These are phyloP conservation scores for Sycophila sp. DNA, from an alignment of 1,140 invertebrate genomes.

Conservation along the genomic window DNA sequence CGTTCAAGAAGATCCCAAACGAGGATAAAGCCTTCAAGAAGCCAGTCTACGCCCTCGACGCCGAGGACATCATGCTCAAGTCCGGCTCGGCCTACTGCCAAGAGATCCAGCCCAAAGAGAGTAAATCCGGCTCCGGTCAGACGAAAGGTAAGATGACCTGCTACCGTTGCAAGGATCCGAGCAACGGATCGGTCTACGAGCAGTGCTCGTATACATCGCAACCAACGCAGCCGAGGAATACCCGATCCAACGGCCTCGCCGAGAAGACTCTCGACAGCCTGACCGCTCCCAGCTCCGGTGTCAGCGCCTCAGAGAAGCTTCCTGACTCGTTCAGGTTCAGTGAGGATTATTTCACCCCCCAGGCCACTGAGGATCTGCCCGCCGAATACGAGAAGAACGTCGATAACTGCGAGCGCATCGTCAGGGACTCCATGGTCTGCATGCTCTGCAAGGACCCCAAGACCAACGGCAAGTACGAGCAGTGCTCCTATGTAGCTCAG, in stretches of 20 bases:
- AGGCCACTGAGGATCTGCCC: constrained; percentile 35
- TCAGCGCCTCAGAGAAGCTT: background rate
- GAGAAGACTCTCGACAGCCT: background rate
- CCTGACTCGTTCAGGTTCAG: constrained; percentile 40
- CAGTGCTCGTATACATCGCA: constrained; percentile 63
- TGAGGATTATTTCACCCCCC: constrained; percentile 54
- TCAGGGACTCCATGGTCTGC: constrained; percentile 75
- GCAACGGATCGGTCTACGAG: constrained; percentile 62
- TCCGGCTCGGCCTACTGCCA: constrained; percentile 47
- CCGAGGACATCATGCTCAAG: constrained; percentile 41
- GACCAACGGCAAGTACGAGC: constrained; percentile 78
- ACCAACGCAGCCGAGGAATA: constrained; percentile 61
- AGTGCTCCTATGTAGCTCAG: constrained; percentile 75
- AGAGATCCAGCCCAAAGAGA: constrained; percentile 41
- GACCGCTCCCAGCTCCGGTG: background rate
- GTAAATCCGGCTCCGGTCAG: background rate
- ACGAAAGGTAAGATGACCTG: constrained; percentile 63
- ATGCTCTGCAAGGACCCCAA: constrained; percentile 75
- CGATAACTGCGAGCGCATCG: constrained; percentile 46
- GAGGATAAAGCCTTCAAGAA: constrained; percentile 55
- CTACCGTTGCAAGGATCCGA: constrained; percentile 66
- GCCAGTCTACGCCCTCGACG: constrained; percentile 39
- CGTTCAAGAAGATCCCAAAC: constrained; percentile 44
- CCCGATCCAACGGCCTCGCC: constrained; percentile 62
- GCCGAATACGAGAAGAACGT: constrained; percentile 44